Evolutionary conservation across 2,113 vertebrate genomes (phyloP).

Genomic region (Tympanuchus pallidicinctus): DNA sequence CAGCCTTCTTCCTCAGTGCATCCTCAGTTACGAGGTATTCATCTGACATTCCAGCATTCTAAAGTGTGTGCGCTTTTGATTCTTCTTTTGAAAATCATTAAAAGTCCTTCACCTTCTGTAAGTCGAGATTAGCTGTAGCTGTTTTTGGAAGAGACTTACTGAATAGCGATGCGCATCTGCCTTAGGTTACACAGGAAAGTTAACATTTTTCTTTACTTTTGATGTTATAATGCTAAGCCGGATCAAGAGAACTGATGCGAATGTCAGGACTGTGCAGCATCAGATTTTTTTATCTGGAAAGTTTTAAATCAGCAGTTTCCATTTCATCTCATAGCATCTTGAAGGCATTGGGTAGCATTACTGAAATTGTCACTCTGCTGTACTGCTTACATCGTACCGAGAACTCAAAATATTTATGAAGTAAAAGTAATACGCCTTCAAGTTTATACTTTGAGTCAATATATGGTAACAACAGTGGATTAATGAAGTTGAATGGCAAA

Average conservation of each 20-base stretch:
- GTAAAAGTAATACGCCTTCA: neutral
- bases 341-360: neutral
- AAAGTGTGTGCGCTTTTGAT: neutral
- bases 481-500: neutral
- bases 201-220: neutral
- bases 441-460: neutral
- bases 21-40: neutral
- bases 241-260: neutral
- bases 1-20: neutral
- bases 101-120: neutral
- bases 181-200: neutral
- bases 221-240: neutral
- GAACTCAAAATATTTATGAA: neutral
- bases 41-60: neutral
- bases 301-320: neutral
- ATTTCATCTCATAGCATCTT: neutral
- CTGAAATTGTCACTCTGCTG: neutral
- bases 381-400: neutral
- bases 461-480: neutral
- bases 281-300: neutral
- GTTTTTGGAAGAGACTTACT: neutral
- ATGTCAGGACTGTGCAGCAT: neutral
- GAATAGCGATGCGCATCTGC: neutral
- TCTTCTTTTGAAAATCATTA: neutral
- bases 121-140: neutral